Base-by-base conservation (phyloP, 2,797 vertebrate genomes). In the Phrynocephalus vlangalii region DNA sequence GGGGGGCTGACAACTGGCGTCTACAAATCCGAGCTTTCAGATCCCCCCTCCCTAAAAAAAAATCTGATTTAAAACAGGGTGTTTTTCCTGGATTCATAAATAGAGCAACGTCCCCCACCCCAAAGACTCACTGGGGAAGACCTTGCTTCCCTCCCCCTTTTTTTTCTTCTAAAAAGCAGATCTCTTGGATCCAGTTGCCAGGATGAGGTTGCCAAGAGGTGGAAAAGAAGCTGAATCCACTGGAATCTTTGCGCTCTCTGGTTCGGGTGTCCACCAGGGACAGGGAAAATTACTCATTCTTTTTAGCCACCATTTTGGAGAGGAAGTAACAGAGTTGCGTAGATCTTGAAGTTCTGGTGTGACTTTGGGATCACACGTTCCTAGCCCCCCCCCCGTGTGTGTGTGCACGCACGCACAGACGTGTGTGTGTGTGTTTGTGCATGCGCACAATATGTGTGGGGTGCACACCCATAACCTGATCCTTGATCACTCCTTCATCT, bases 221-320 rank as follows among this genome's bases (percentile, higher is more conserved):
- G 38, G 68, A 66, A n/a, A 24, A 24, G 20, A 11, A 26, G 13
- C 5, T 11, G 30, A n/a, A 60, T 13, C 38, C 20, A 18, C 66
- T 63, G n/a, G 38, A 52, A 71, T n/a, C 5, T 18, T 15, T 63
- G 16, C 15, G 3, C 4, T 63, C 60, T 63, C 60, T 18, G 60
- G 4, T 1, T 7, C 60, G 28, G 24, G 72, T 5, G 15, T 44
- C 72, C 24, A n/a, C 44, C 68, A 10, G 6, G 56, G 6, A 70
- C 20, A 7, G 28, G 38, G 4, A 8, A 30, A 13, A 7, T 22
- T 11, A 2, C 18, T 6, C 3, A 18, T 63, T 73, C 75, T 52
- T 38, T 38, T 15, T 2, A 75, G 56, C 6, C 2, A 83, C 83
- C 83, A 30, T 88, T 88, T 88, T 80, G 83, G 38, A 66, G 71